A percentile compares a stretch with the other conserved stretches of the same genome.
Evolutionary conservation across 2,888 invertebrate genomes (phyloP).

Genomic region (Hirtodrosophila confusa): DNA sequence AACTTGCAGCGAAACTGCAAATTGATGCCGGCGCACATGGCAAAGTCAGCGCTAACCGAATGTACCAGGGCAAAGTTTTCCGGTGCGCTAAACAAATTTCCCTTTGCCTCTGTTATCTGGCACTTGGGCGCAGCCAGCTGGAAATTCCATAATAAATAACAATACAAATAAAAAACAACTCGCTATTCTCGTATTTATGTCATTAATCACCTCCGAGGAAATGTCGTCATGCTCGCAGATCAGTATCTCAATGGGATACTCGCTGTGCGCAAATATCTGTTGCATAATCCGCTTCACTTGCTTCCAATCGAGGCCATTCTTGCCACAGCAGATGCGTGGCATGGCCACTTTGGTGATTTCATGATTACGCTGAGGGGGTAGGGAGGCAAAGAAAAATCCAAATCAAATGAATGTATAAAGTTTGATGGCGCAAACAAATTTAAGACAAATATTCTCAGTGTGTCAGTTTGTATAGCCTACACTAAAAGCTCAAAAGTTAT

Average conservation of each 20-base stretch:
- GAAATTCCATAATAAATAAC: conserved; percentile 5
- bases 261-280: conserved; percentile 71
- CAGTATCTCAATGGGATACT: conserved; percentile 76
- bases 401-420: conserved; percentile 2
- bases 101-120: conserved; percentile 83
- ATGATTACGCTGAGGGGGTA: conserved; percentile 81
- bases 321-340: conserved; percentile 88
- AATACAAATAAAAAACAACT: background rate
- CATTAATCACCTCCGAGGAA: conserved; percentile 47
- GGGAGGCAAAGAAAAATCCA: background rate
- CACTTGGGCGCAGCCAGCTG: conserved; percentile 71
- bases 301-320: conserved; percentile 87
- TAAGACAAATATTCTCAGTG: no score
- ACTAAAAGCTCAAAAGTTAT: no score
- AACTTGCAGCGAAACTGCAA: conserved; percentile 82
- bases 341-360: conserved; percentile 86
- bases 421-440: no score
- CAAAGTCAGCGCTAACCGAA: conserved; percentile 86
- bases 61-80: conserved; percentile 85
- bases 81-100: conserved; percentile 85
- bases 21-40: conserved; percentile 86
- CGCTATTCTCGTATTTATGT: background rate
- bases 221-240: conserved; percentile 73
- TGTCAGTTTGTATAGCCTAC: no score
- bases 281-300: conserved; percentile 84